Base-by-base conservation (phyloP, 2,797 vertebrate species). In the Neostethus bicornis region DNA sequence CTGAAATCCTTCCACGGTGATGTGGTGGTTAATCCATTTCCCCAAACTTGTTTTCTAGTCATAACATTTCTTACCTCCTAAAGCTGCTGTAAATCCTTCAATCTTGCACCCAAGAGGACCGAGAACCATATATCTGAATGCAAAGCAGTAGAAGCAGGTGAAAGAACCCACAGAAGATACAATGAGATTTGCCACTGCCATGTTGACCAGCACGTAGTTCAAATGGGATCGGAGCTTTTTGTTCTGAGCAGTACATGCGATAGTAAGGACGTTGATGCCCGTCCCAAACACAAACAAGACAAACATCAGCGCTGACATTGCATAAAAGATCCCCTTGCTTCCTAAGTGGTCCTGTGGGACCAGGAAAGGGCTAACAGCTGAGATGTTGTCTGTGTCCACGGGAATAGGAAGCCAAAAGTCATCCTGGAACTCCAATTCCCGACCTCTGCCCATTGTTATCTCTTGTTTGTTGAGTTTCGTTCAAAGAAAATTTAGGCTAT, bases 121-220 rank as follows among this genome's bases (percentile, higher is more conserved):
- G 9, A 90, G 32, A 23, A 83, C 17, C 61, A 93, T 91, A 67
- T 93, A 93, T 73, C 70, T 89, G 48, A 70, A 70, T 23, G 60
- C 61, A 64, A 92, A 94, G 81, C 85, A 87, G 62, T 77, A 79
- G 84, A 87, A 90, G 69, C 89, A 87, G 11, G 89, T 86, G 70
- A 86, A 90, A 60, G 90, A 93, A 26, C 92, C 92, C 3, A 89
- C 42, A 4, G 44, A 21, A 32, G 91, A 44, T 1, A 93, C 91
- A 0, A 92, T n/a, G 17, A 93, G 85, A 80, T 93, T 93, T 25
- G 92, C 55, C 7, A 90, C n/a, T 0, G 92, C 89, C 83, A 93
- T 37, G 86, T 94, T 93, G 28, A 93, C 90, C 64, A 93, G 80
- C 87, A 93, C 93, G 89, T 93, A 93, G 89, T 93, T 94, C 51